Conservation (phyloP, 2,888 invertebrate species). For the Rhaphigaster nebulosa region DNA sequence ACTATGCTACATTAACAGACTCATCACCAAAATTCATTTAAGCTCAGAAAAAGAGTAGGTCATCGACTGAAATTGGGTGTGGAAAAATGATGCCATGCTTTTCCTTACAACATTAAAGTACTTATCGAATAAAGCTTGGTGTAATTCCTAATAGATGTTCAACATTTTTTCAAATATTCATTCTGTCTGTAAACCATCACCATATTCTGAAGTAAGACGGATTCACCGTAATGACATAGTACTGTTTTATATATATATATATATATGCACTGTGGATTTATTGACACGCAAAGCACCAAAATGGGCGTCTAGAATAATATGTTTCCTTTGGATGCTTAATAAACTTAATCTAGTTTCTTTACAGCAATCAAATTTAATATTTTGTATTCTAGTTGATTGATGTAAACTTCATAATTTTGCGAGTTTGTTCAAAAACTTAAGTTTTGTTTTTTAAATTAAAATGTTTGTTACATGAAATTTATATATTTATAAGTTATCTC, state of each 20-base stretch:
- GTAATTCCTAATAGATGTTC: background rate
- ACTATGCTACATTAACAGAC: background rate
- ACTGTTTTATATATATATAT: background rate
- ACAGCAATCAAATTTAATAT: background rate
- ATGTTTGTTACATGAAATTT: conserved; percentile 15
- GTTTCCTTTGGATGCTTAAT: background rate
- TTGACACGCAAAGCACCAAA: background rate
- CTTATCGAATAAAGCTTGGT: background rate
- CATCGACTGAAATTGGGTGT: background rate
- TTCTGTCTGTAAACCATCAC: background rate
- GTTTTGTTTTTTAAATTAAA: background rate
- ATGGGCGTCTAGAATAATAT: background rate
- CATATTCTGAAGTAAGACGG: background rate
- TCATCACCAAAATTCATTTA: background rate
- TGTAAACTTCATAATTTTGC: background rate
- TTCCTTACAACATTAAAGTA: background rate
- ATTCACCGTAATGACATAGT: background rate
- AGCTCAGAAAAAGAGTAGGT: background rate
- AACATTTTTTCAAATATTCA: background rate
- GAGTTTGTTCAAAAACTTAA: background rate
- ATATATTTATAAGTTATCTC: conserved; percentile 41
- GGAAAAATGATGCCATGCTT: background rate
- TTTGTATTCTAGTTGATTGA: background rate
- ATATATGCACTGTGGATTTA: background rate
- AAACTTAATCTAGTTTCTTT: background rate